These are phyloP conservation scores for Melipona bicolor DNA, from an alignment of 2,888 invertebrate genomes.

Conservation along the genomic window DNA sequence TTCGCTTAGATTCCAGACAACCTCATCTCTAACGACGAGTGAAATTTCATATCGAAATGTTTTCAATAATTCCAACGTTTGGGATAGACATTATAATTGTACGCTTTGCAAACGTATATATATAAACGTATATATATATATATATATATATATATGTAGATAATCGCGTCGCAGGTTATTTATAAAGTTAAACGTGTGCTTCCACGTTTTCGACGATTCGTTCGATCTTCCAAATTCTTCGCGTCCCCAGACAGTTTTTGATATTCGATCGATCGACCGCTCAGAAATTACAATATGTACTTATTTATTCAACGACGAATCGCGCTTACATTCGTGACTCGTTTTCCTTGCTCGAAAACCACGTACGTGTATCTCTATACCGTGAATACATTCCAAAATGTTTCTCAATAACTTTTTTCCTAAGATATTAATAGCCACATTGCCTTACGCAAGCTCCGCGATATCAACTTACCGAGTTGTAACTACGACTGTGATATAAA, in stretches of 20 bases:
- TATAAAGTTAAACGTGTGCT: constrained; percentile 42
- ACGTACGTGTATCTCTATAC: neutral
- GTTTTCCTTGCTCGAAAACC: neutral
- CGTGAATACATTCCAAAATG: neutral
- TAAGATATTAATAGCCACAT: neutral
- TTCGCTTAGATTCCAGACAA: neutral
- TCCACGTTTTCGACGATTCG: constrained; percentile 36
- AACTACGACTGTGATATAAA: neutral
- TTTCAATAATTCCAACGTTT: neutral
- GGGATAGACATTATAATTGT: constrained; percentile 35
- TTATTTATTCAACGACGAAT: neutral
- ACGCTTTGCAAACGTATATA: constrained; percentile 13
- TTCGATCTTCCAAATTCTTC: neutral
- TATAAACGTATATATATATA: too few species aligned
- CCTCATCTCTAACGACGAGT: neutral
- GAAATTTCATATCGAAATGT: neutral
- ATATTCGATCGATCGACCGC: neutral
- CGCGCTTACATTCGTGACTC: too few species aligned
- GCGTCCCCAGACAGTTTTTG: neutral
- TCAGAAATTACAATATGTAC: too few species aligned
- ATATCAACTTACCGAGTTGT: neutral
- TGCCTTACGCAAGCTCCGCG: neutral
- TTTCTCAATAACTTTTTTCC: neutral
- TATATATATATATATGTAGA: neutral
- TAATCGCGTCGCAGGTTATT: constrained; percentile 49